Percentiles rank a stretch among this genome's conserved stretches.
phyloP scores from a whole-genome alignment of 2,888 invertebrate genomes.

The Erebia epiphron region DNA sequence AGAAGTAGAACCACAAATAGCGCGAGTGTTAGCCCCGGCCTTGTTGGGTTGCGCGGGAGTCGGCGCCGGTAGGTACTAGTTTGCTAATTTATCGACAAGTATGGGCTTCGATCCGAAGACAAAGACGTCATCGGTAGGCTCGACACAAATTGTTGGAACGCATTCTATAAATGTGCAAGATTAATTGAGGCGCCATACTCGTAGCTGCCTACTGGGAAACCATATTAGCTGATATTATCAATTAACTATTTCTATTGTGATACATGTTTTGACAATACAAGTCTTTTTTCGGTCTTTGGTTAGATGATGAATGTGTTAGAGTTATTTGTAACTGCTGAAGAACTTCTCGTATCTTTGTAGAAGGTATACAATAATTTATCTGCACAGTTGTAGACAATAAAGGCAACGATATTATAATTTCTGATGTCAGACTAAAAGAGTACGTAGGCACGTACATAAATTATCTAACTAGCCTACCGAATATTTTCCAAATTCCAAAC shows the following conservation, averaged over 20 bases:
- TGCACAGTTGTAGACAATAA: too few relatives aligned
- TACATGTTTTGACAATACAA: background rate
- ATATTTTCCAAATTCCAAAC: too few relatives aligned
- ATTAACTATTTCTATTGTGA: background rate
- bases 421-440: too few relatives aligned
- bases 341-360: too few relatives aligned
- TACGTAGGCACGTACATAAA: too few relatives aligned
- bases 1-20: conserved; percentile 65
- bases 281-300: too few relatives aligned
- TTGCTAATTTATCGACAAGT: conserved; percentile 53
- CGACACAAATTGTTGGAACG: conserved; percentile 18
- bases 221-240: background rate
- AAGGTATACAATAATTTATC: too few relatives aligned
- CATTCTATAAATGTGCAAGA: conserved; percentile 14
- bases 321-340: too few relatives aligned
- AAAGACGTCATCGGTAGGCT: conserved; percentile 27
- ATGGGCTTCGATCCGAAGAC: conserved; percentile 31
- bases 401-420: too few relatives aligned
- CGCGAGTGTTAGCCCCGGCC: conserved; percentile 64
- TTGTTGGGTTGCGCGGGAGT: conserved; percentile 72
- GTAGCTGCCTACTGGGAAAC: background rate
- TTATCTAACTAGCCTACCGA: too few relatives aligned
- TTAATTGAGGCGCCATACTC: background rate
- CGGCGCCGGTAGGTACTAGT: conserved; percentile 62
- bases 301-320: too few relatives aligned